Evolutionary conservation across 1,140 invertebrate species (phyloP).

Genomic region (Trichonephila clavata): DNA sequence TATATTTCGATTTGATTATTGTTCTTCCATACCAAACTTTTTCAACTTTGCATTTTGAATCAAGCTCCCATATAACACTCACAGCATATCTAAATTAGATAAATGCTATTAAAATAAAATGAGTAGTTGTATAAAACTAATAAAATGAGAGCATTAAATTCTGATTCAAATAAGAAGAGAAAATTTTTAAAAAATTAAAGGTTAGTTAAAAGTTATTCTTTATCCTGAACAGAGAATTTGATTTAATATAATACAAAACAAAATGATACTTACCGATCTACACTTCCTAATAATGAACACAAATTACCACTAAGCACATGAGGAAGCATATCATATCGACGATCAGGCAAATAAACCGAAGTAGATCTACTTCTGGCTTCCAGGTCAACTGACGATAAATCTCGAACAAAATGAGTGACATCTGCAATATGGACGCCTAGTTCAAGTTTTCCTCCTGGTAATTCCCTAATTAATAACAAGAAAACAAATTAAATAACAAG

Average conservation of each 20-base stretch:
- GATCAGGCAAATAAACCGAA: slow-evolving; percentile 82
- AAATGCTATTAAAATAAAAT: background rate
- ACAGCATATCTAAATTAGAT: slow-evolving; percentile 81
- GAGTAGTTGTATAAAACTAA: no score
- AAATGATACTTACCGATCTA: slow-evolving; percentile 80
- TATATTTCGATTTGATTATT: slow-evolving; percentile 81
- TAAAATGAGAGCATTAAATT: no score
- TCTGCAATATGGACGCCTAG: slow-evolving; percentile 84
- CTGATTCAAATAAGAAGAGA: no score
- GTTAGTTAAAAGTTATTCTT: background rate
- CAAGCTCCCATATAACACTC: slow-evolving; percentile 82
- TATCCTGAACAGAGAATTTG: background rate
- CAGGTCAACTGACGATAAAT: slow-evolving; percentile 80
- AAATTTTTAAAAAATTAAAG: no score
- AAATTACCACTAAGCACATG: slow-evolving; percentile 82
- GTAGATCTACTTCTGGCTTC: slow-evolving; percentile 81
- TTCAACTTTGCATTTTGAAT: slow-evolving; percentile 79
- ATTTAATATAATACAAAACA: background rate
- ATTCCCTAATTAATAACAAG: slow-evolving; percentile 77
- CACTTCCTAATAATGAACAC: slow-evolving; percentile 82
- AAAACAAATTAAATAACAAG: background rate
- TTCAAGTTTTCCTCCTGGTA: slow-evolving; percentile 80
- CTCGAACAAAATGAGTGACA: slow-evolving; percentile 82
- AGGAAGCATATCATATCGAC: slow-evolving; percentile 84
- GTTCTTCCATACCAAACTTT: slow-evolving; percentile 81